Conservation (phyloP, 2,888 invertebrate genomes). For the Eledona agricola region DNA sequence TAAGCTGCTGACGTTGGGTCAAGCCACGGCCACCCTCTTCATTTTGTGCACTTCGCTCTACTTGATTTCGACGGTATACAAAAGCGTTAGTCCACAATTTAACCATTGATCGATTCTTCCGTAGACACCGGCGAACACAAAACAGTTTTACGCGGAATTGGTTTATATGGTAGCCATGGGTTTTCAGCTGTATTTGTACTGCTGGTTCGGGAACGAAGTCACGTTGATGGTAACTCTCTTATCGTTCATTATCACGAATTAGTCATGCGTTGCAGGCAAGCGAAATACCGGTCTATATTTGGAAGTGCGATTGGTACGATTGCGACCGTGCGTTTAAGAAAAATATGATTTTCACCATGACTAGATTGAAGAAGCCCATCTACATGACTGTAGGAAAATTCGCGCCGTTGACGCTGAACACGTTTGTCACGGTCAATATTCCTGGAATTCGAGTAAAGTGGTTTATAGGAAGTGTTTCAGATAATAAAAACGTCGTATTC, state of each 20-base stretch:
- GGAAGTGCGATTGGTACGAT: slow-evolving; percentile 54
- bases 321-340: slow-evolving; percentile 48
- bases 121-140: slow-evolving; percentile 53
- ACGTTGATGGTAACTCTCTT: slow-evolving; percentile 50
- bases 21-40: slow-evolving; percentile 55
- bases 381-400: slow-evolving; percentile 57
- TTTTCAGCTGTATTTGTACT: slow-evolving; percentile 52
- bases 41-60: slow-evolving; percentile 57
- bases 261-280: slow-evolving; percentile 50
- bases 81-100: too few relatives aligned
- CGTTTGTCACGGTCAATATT: slow-evolving; percentile 53
- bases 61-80: slow-evolving; percentile 54
- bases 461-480: slow-evolving; percentile 41
- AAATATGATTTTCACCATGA: slow-evolving; percentile 56
- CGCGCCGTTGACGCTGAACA: slow-evolving; percentile 54
- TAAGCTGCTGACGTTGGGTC: slow-evolving; percentile 53
- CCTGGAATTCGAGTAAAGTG: not conserved
- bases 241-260: too few relatives aligned
- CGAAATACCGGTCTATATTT: slow-evolving; percentile 52
- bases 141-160: slow-evolving; percentile 55
- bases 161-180: slow-evolving; percentile 56
- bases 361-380: slow-evolving; percentile 52
- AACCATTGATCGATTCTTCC: slow-evolving; percentile 12
- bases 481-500: slow-evolving; percentile 53
- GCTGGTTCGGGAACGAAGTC: slow-evolving; percentile 58